Evolutionary conservation across 2,797 vertebrate species (phyloP), one percentile per base, ranked within the genome.

Genomic region (Microctenopoma steveboyesi): DNA sequence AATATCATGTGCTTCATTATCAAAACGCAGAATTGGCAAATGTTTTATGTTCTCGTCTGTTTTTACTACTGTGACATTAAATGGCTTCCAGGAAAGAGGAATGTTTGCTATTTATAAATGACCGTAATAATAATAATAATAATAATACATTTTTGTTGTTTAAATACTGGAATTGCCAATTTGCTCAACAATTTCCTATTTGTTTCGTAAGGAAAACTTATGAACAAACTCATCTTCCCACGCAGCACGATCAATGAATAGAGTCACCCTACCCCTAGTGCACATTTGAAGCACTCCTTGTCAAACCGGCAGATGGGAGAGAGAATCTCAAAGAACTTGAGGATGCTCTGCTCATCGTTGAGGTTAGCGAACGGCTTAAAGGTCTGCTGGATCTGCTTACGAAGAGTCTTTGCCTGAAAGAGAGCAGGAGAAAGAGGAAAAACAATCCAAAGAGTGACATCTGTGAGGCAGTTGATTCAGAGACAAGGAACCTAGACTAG

Each of bases 261-360:
- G 37, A 47, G 30, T 25, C 16, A 25, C 88, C 97, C 90, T 93
- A 99, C 98, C 88, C 98, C 98, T 0, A 99, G 95, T 67, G 97
- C 98, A 82, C 98, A 99, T 85, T 99, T 99, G 93, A 98, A 99
- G 92, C 96, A 98, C 87, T 99, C 98, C 82, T 99, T 98, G 89
- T 99, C 97, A 60, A 97, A 99, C 92, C 95, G 95, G 91, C 97
- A 97, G 75, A 98, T 95, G 1, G 97, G 96, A 18, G 96, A 95
- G 49, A 99, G 95, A 72, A 99, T 97, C 87, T 99, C 98, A 67
- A 99, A 98, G 93, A 99, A 99, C 65, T 98, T 99, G 90, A 97
- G 91, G 87, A 99, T 98, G 91, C 98, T 98, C 93, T 99, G 97
- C 88, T 98, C 97, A 79, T 98, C 95, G 0, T 98, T 98, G 76